phyloP scores from a whole-genome alignment of 2,113 vertebrate genomes.

The Gymnocephalus cernua region DNA sequence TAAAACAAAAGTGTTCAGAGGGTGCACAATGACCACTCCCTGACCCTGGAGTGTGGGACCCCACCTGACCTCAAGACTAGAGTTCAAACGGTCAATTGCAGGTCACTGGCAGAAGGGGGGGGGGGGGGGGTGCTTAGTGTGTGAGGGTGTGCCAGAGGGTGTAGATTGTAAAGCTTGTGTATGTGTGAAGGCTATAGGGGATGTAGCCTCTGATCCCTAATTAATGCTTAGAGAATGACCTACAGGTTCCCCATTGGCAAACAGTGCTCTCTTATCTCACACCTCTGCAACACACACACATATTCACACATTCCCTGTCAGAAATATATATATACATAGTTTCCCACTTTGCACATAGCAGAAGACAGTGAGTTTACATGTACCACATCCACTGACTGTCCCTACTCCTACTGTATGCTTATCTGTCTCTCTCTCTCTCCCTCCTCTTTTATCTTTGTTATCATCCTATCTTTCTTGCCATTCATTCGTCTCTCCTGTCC shows the following conservation, averaged over 20 bases:
- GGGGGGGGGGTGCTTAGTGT: conserved; percentile 14
- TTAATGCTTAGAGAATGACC: conserved; percentile 81
- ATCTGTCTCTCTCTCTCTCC: conserved; percentile 4
- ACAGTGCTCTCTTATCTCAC: neutral
- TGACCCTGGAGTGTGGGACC: conserved; percentile 93
- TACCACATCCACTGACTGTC: conserved; percentile 31
- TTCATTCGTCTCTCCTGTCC: conserved; percentile 68
- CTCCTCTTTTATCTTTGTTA: conserved; percentile 59
- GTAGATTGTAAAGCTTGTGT: conserved; percentile 44
- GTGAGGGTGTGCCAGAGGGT: conserved; percentile 53
- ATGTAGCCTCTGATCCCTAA: conserved; percentile 82
- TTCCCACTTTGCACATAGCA: conserved; percentile 29
- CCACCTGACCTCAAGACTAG: conserved; percentile 90
- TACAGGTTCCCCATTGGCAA: conserved; percentile 58
- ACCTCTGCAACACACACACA: conserved; percentile 18
- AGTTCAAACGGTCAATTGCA: conserved; percentile 97
- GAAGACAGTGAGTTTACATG: conserved; percentile 34
- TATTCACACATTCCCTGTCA: conserved; percentile 1
- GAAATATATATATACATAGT: conserved; percentile 7
- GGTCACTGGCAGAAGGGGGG: conserved; percentile 85
- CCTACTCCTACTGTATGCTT: conserved; percentile 34
- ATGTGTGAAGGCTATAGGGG: conserved; percentile 48
- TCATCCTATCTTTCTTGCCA: conserved; percentile 68
- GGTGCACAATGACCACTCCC: conserved; percentile 88
- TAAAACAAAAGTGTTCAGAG: conserved; percentile 82